A percentile compares a stretch with the other conserved stretches of the same genome.
phyloP scores from a whole-genome alignment of 1,140 invertebrate species.

The Anastrepha obliqua region DNA sequence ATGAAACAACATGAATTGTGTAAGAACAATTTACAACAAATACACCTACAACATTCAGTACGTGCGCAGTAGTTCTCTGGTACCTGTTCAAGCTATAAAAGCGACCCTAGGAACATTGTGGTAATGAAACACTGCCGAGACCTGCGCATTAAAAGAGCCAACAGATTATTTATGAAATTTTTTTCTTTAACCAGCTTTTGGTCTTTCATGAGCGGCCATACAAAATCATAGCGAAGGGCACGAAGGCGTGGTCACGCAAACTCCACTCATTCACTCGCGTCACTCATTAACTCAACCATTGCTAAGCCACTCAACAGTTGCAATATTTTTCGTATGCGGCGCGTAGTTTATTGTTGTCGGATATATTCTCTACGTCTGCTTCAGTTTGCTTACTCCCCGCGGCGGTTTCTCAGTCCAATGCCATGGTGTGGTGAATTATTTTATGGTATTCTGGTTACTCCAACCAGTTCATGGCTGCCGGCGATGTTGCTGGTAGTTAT shows the following conservation, averaged over 20 bases:
- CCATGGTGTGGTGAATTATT: slow-evolving; percentile 39
- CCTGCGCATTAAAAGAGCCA: slow-evolving; percentile 16
- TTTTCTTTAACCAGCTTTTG: neutral
- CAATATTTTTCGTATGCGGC: neutral
- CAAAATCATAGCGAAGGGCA: neutral
- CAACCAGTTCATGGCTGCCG: slow-evolving; percentile 35
- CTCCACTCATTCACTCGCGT: neutral
- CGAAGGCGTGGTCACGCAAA: neutral
- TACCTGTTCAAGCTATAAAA: neutral
- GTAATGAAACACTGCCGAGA: neutral
- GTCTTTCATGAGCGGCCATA: neutral
- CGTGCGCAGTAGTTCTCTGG: neutral
- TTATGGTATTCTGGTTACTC: slow-evolving; percentile 34
- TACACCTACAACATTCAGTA: neutral
- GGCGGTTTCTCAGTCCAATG: neutral
- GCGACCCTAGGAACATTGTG: neutral
- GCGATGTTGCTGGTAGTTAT: slow-evolving; percentile 29
- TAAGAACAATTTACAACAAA: neutral
- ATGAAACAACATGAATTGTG: neutral
- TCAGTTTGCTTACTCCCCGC: neutral
- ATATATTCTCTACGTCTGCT: neutral
- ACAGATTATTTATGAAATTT: neutral
- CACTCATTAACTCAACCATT: neutral
- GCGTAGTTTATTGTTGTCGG: neutral
- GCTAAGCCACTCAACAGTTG: neutral